Evolutionary conservation across 92 coral and sea anemone species (phyloP), one percentile per base, ranked within the genome.

Genomic region (Siderastrea radians): DNA sequence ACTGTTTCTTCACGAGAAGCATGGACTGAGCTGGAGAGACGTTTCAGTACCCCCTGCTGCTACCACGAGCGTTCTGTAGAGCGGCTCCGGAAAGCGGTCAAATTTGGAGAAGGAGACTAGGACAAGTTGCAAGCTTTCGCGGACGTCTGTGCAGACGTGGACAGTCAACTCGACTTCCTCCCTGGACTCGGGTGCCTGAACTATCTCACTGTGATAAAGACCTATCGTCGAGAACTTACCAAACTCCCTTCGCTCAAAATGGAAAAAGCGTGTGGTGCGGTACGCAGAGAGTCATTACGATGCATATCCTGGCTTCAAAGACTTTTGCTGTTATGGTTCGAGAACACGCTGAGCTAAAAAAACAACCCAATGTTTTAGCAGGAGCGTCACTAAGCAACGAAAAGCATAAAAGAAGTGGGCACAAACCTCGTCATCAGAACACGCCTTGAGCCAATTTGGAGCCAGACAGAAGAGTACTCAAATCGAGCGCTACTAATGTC

Each of bases 101-200:
- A 50, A 54, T 77, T 77, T 7, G 52, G 38, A 16, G 45, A 66
- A 19, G 59, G 60, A 61, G 82, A 84, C 47, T 58, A 60, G 10
- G 83, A 48, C 53, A 84, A 84, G 62, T 69, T 74, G 3, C 83
- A 74, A 43, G 0, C 19, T 55, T 84, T 74, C 46, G 83, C 89
- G 9, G 89, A 84, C 57, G 49, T 75, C 2, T 63, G 89, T 63
- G 77, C 63, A 15, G 76, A 85, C 57, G 65, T 76, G 4, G 83
- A 75, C 72, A 46, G 69, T 60, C 89, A 75, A 62, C 68, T 85
- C 49, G n/a, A 50, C 45, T 15, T 38, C 50, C 83, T 76, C 46
- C 68, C 89, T 11, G 89, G 83, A 5, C 81, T 85, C 7, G 68
- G 74, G 11, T 85, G 90, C 49, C 83, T 86, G 16, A 86, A 79